These are phyloP conservation scores for Drosophila sulfurigaster DNA, from an alignment of 1,140 invertebrate genomes.

Conservation along the genomic window DNA sequence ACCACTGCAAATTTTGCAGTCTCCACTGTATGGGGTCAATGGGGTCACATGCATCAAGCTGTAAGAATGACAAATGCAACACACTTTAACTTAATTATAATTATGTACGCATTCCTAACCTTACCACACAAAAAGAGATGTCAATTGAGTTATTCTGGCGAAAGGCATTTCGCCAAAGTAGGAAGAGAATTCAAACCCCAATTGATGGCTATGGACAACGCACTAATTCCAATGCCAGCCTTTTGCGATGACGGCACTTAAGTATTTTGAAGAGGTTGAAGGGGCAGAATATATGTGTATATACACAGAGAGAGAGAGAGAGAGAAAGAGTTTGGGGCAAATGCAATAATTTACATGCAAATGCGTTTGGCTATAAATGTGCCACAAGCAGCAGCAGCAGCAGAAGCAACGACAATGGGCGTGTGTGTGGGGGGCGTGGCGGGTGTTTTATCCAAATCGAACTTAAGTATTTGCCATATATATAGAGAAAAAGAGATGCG, in stretches of 20 bases:
- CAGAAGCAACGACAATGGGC: conserved; percentile 26
- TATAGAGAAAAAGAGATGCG: not conserved
- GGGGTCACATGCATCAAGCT: no score
- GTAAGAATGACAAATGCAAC: no score
- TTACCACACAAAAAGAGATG: conserved; percentile 1
- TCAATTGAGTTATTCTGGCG: not conserved
- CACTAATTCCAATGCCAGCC: conserved; percentile 58
- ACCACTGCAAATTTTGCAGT: no score
- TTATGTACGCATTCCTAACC: not conserved
- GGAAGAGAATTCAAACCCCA: conserved; percentile 1
- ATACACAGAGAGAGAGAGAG: no score
- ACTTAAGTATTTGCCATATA: conserved; percentile 19
- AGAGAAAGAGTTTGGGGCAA: conserved; percentile 20
- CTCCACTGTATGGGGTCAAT: no score
- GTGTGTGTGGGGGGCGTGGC: conserved; percentile 11
- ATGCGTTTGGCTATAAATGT: conserved; percentile 77
- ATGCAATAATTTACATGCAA: conserved; percentile 80
- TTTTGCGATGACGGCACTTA: conserved; percentile 43
- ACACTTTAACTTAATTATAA: not conserved
- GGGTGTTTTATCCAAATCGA: conserved; percentile 32
- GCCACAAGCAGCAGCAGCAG: conserved; percentile 61
- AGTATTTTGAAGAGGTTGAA: conserved; percentile 22
- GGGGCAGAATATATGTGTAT: not conserved
- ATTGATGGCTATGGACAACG: conserved; percentile 45
- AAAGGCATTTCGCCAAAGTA: not conserved